Conservation (phyloP, 1,140 invertebrate species). For the Zaprionus tsacasi region DNA sequence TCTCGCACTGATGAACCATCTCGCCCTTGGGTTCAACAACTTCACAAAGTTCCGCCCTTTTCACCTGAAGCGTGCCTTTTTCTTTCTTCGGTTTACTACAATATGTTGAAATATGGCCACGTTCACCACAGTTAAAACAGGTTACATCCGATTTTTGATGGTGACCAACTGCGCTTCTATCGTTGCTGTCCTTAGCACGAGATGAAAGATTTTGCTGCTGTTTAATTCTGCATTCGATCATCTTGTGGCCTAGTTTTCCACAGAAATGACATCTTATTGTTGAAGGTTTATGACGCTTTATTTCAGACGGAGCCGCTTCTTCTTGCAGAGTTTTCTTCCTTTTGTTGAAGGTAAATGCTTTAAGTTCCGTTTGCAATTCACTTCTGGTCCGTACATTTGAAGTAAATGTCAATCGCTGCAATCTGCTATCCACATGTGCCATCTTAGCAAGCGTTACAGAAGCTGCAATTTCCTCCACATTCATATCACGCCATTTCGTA, state of each 20-base stretch:
- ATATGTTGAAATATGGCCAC: conserved; percentile 19
- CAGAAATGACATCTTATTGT: conserved; percentile 15
- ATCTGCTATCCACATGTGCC: conserved; percentile 16
- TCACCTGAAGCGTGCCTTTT: conserved; percentile 22
- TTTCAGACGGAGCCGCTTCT: conserved; percentile 17
- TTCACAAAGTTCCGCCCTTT: conserved; percentile 25
- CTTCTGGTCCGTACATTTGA: too few relatives aligned
- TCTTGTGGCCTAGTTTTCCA: conserved; percentile 15
- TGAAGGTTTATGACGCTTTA: conserved; percentile 21
- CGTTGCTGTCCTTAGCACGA: conserved; percentile 13
- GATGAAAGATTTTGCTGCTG: conserved; percentile 20
- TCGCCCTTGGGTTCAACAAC: conserved; percentile 24
- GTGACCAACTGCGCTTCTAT: conserved; percentile 8
- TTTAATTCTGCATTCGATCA: conserved; percentile 19
- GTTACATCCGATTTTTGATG: conserved; percentile 4
- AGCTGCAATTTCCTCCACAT: conserved; percentile 12
- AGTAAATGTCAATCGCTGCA: too few relatives aligned
- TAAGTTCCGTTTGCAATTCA: too few relatives aligned
- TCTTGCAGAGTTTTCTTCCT: conserved; percentile 34
- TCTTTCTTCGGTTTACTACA: conserved; percentile 26
- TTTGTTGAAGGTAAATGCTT: conserved; percentile 8
- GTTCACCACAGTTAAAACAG: background rate
- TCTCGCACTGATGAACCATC: background rate
- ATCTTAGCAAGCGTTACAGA: conserved; percentile 30
- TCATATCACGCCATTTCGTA: conserved; percentile 22